A percentile compares a stretch with the other conserved stretches of the same genome.
Conservation (phyloP, 2,797 vertebrate species). For the Pogonophryne albipinna region DNA sequence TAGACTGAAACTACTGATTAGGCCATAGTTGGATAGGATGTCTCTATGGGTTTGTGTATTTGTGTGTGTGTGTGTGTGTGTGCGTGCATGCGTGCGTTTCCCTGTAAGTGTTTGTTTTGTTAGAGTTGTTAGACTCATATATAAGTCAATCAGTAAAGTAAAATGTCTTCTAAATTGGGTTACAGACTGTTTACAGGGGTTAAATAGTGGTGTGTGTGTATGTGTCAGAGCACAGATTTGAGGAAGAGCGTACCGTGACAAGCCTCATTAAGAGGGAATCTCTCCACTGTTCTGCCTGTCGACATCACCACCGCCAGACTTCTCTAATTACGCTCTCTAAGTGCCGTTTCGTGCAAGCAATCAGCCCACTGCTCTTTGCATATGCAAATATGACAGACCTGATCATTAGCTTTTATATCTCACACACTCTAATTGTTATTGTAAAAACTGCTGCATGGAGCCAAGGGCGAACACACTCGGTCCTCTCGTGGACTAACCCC, state of each 20-base stretch:
- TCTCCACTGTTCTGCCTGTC: conserved; percentile 76
- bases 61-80: neutral
- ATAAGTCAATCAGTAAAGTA: conserved; percentile 27
- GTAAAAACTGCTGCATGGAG: conserved; percentile 79
- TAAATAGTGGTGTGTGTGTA: conserved; percentile 43
- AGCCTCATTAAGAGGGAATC: conserved; percentile 86
- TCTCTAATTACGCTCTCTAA: conserved; percentile 85
- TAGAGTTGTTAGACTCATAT: conserved; percentile 18
- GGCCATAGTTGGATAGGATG: conserved; percentile 30
- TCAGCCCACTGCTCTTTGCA: conserved; percentile 80
- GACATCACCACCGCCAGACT: conserved; percentile 80
- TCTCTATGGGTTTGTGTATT: conserved; percentile 8
- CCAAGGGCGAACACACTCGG: conserved; percentile 81
- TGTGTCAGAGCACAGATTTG: conserved; percentile 46
- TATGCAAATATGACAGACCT: conserved; percentile 88
- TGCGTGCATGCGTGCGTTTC: neutral
- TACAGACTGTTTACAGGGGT: conserved; percentile 42
- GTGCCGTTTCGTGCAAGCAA: conserved; percentile 77
- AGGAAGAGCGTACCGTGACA: conserved; percentile 77
- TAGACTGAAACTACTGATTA: conserved; percentile 65
- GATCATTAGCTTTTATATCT: conserved; percentile 88
- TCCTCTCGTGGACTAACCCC: conserved; percentile 27
- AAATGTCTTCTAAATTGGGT: conserved; percentile 44
- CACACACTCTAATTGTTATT: conserved; percentile 86
- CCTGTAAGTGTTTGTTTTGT: conserved; percentile 2